These are phyloP conservation scores for Pipra filicauda DNA, from an alignment of 2,113 vertebrate genomes.

Conservation along the genomic window DNA sequence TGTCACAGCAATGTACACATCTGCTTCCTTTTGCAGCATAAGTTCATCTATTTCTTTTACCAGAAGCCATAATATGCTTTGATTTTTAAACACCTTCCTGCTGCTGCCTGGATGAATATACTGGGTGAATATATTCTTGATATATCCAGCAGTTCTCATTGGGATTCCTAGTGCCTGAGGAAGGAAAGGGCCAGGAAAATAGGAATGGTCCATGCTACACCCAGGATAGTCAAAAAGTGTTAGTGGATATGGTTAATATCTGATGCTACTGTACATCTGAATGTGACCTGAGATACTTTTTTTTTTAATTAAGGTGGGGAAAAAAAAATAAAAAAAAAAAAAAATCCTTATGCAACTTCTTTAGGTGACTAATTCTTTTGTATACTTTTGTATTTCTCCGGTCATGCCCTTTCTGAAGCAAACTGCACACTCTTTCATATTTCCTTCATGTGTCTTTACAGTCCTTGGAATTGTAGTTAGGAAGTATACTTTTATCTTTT, in stretches of 20 bases:
- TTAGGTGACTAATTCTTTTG: neutral
- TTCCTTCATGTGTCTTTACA: neutral
- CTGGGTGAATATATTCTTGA: neutral
- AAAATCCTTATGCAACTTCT: neutral
- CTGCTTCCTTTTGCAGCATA: neutral
- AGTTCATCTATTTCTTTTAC: neutral
- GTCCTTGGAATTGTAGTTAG: neutral
- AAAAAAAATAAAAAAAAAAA: too few species aligned
- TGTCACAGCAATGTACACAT: neutral
- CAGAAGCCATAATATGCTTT: neutral
- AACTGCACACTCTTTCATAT: neutral
- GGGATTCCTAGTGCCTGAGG: fast-evolving
- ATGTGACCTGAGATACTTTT: neutral
- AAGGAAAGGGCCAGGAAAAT: neutral
- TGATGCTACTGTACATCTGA: neutral
- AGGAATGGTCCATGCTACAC: neutral
- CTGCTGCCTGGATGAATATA: neutral
- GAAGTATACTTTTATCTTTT: neutral
- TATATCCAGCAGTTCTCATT: neutral
- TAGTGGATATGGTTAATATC: neutral
- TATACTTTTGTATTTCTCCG: neutral
- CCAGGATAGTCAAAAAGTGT: neutral
- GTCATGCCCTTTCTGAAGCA: neutral
- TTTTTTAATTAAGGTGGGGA: neutral
- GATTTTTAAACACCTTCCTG: neutral